phyloP scores from a whole-genome alignment of 2,888 invertebrate genomes.

The Lissocephala sabroskyi region DNA sequence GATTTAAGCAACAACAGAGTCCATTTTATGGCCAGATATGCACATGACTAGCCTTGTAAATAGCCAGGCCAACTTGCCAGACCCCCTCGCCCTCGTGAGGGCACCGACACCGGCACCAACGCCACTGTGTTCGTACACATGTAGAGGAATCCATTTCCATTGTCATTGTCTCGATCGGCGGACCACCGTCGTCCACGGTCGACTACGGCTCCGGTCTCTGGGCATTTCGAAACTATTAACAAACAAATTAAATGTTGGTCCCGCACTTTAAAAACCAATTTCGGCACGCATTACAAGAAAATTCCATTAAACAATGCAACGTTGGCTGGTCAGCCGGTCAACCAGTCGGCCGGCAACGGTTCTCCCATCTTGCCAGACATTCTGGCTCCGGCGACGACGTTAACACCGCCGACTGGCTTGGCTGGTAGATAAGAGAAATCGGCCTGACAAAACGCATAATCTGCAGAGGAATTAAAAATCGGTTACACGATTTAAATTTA shows the following conservation, averaged over 20 bases:
- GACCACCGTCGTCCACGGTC: too few species aligned
- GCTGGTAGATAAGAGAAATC: constrained; percentile 61
- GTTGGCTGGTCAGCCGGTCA: constrained; percentile 8
- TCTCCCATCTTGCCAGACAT: too few species aligned
- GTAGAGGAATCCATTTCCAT: constrained; percentile 4
- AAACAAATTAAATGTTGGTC: constrained; percentile 64
- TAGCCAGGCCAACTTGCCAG: constrained; percentile 33
- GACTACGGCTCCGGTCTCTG: neutral
- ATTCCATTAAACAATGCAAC: constrained; percentile 60
- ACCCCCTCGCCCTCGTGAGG: constrained; percentile 1
- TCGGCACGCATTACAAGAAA: constrained; percentile 61
- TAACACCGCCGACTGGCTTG: too few species aligned
- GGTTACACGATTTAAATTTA: constrained; percentile 64
- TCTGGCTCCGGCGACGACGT: constrained; percentile 35
- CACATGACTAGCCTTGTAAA: constrained; percentile 31
- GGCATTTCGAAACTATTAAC: constrained; percentile 65
- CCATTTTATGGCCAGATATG: constrained; percentile 48
- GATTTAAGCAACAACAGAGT: constrained; percentile 58
- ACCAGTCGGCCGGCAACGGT: too few species aligned
- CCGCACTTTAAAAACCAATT: constrained; percentile 66
- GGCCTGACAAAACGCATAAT: constrained; percentile 69
- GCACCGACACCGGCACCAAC: too few species aligned
- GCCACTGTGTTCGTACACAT: too few species aligned
- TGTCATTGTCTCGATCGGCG: too few species aligned
- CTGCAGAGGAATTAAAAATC: constrained; percentile 58